Conservation (phyloP, 2,797 vertebrate genomes). For the Allobates femoralis region DNA sequence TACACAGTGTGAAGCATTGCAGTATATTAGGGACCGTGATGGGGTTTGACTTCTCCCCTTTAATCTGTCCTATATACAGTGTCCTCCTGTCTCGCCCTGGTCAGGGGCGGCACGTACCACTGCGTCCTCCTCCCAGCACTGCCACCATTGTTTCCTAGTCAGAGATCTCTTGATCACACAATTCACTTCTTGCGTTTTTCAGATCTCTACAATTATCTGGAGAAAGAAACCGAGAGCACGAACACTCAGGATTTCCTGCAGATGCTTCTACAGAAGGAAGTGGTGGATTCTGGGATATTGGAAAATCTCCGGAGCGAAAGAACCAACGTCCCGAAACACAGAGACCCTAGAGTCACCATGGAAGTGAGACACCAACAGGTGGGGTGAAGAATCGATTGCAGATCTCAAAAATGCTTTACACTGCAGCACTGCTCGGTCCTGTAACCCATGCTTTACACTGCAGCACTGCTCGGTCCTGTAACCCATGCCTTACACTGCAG, state of each 20-base stretch:
- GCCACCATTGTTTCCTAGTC: too few relatives aligned
- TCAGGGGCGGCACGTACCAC: too few relatives aligned
- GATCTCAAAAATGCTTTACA: not conserved
- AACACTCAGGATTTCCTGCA: slow-evolving; percentile 82
- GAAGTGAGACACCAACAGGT: slow-evolving; percentile 90
- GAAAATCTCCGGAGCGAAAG: slow-evolving; percentile 78
- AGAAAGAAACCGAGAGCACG: slow-evolving; percentile 81
- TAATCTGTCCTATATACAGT: too few relatives aligned
- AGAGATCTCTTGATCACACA: slow-evolving; percentile 1
- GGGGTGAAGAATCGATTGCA: slow-evolving; percentile 43
- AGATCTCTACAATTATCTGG: slow-evolving; percentile 88
- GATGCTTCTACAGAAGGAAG: slow-evolving; percentile 85
- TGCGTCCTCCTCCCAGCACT: too few relatives aligned
- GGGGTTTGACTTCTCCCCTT: too few relatives aligned
- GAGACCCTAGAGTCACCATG: slow-evolving; percentile 86
- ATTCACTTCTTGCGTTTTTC: slow-evolving; percentile 35
- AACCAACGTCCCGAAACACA: slow-evolving; percentile 71
- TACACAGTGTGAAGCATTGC: too few relatives aligned
- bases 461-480: too few relatives aligned
- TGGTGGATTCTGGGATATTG: slow-evolving; percentile 74
- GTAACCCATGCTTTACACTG: too few relatives aligned
- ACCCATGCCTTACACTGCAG: too few relatives aligned
- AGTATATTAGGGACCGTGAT: too few relatives aligned
- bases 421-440: too few relatives aligned
- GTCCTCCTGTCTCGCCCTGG: too few relatives aligned